Evolutionary conservation across 2,888 invertebrate genomes (phyloP).

Genomic region (Tridacna gigas): DNA sequence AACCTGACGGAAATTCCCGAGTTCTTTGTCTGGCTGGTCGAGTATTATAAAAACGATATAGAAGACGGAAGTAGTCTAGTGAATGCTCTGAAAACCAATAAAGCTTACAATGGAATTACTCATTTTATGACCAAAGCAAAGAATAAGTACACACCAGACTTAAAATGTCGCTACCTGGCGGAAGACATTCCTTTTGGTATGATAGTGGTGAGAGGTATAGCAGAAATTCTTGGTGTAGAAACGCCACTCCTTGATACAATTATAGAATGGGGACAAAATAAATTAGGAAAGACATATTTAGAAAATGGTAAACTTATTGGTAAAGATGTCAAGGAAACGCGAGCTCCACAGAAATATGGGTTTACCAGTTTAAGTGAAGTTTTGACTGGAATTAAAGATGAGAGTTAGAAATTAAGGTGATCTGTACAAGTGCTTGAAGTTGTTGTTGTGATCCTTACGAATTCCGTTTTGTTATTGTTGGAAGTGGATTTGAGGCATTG

Average conservation of each 20-base stretch:
- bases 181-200: slow-evolving; percentile 78
- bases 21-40: slow-evolving; percentile 70
- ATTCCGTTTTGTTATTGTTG: no score
- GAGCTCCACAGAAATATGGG: slow-evolving; percentile 75
- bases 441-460: no score
- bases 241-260: slow-evolving; percentile 71
- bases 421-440: no score
- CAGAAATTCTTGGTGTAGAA: slow-evolving; percentile 65
- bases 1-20: slow-evolving; percentile 67
- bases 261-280: slow-evolving; percentile 75
- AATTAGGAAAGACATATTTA: slow-evolving; percentile 74
- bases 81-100: slow-evolving; percentile 71
- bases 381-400: slow-evolving; percentile 55
- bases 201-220: slow-evolving; percentile 75
- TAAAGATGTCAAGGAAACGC: slow-evolving; percentile 69
- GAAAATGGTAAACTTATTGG: slow-evolving; percentile 74
- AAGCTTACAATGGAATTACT: slow-evolving; percentile 68
- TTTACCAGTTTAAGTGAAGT: slow-evolving; percentile 69
- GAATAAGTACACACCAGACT: slow-evolving; percentile 64
- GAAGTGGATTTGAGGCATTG: no score
- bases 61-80: slow-evolving; percentile 66
- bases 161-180: slow-evolving; percentile 65
- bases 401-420: neutral
- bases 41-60: slow-evolving; percentile 71
- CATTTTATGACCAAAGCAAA: slow-evolving; percentile 65